Percentiles rank a stretch among this genome's conserved stretches.
These are phyloP conservation scores for Monodelphis domestica DNA, from an alignment of 2,797 vertebrate genomes.

Conservation along the genomic window DNA sequence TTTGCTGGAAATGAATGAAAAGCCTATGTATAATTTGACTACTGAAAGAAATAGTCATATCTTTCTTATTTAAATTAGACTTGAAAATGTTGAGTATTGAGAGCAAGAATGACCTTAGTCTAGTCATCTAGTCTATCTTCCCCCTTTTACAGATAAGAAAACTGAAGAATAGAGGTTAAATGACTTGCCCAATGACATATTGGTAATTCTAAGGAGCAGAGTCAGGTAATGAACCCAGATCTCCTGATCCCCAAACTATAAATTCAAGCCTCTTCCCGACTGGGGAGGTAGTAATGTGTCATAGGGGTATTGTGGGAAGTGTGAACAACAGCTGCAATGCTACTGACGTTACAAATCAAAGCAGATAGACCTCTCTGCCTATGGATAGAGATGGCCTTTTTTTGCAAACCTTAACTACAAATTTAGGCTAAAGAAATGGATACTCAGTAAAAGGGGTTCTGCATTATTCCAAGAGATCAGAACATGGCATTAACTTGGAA, in stretches of 20 bases:
- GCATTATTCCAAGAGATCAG: background rate
- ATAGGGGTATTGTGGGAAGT: background rate
- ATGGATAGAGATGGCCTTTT: background rate
- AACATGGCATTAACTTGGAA: background rate
- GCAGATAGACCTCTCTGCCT: background rate
- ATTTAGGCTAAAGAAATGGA: background rate
- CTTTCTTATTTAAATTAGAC: background rate
- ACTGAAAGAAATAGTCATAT: background rate
- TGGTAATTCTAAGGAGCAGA: background rate
- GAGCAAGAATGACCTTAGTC: background rate
- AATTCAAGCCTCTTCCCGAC: background rate
- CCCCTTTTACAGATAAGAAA: background rate
- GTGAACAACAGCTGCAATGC: too few species aligned
- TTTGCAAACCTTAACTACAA: background rate
- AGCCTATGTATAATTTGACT: background rate
- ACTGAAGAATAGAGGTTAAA: background rate
- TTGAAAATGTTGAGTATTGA: background rate
- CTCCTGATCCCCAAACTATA: background rate
- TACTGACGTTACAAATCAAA: background rate
- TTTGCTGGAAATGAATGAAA: background rate
- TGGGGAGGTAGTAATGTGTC: background rate
- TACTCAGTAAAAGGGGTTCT: background rate
- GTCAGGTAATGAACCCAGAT: background rate
- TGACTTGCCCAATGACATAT: background rate
- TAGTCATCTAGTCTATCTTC: background rate